phyloP scores from a whole-genome alignment of 2,888 invertebrate species.

The Meghimatium bilineatum region DNA sequence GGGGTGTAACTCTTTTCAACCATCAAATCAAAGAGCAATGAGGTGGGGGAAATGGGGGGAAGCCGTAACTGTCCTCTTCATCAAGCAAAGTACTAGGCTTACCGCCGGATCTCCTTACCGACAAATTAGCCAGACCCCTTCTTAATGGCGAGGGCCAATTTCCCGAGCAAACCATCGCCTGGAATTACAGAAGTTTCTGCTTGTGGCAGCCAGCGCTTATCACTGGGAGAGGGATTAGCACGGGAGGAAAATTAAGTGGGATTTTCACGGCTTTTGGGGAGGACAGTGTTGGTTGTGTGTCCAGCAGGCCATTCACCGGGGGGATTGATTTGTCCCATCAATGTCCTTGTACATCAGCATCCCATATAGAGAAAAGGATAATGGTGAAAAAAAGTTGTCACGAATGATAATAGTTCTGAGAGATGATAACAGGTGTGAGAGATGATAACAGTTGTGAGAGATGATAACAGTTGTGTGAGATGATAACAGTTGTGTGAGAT shows the following conservation, averaged over 20 bases:
- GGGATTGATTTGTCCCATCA: slow-evolving; percentile 5
- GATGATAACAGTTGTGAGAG: no score
- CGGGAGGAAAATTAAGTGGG: slow-evolving; percentile 33
- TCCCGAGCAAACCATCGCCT: slow-evolving; percentile 30
- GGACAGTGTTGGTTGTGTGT: slow-evolving; percentile 23
- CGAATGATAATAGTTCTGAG: no score
- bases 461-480: no score
- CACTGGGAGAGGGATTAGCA: slow-evolving; percentile 18
- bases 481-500: no score
- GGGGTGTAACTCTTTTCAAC: not conserved
- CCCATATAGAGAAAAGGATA: not conserved
- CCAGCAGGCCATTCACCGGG: slow-evolving; percentile 1
- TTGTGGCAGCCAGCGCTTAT: slow-evolving; percentile 23
- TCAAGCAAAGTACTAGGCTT: slow-evolving; percentile 10
- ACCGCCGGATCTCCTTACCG: slow-evolving; percentile 29
- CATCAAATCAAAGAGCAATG: slow-evolving; percentile 3
- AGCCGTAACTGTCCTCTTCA: slow-evolving; percentile 15
- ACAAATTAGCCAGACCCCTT: slow-evolving; percentile 32
- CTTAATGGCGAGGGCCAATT: slow-evolving; percentile 39
- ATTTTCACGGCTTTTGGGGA: slow-evolving; percentile 26
- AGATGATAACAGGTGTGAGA: no score
- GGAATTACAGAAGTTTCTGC: slow-evolving; percentile 33
- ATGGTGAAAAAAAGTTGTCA: not conserved
- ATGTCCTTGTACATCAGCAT: slow-evolving; percentile 1
- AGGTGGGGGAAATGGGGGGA: not conserved